These are phyloP conservation scores for Nomada fabriciana DNA, from an alignment of 2,888 invertebrate species.

Conservation along the genomic window DNA sequence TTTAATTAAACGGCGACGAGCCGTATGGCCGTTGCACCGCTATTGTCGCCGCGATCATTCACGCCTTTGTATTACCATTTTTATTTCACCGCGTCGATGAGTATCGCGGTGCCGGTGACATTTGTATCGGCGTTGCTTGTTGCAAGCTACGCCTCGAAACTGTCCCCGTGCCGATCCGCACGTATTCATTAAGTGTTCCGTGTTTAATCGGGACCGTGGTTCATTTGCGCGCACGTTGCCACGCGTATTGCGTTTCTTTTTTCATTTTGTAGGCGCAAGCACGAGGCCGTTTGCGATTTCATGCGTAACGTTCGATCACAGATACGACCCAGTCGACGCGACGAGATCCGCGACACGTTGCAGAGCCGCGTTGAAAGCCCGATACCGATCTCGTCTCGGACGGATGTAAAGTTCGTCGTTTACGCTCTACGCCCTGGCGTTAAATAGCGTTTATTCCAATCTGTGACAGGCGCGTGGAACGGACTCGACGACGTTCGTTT, in stretches of 20 bases:
- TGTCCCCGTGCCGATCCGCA: background rate
- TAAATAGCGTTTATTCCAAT: too few relatives aligned
- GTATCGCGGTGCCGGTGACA: conserved; percentile 5
- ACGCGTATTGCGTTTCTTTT: conserved; percentile 28
- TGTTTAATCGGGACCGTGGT: conserved; percentile 39
- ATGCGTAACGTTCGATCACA: conserved; percentile 50
- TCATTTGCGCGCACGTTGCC: conserved; percentile 25
- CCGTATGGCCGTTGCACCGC: conserved; percentile 4
- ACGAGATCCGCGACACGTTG: conserved; percentile 32
- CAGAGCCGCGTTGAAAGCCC: conserved; percentile 13
- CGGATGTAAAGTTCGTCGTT: conserved; percentile 16
- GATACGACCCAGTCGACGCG: conserved; percentile 24
- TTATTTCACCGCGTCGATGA: background rate
- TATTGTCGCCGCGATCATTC: conserved; percentile 19
- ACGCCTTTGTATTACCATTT: background rate
- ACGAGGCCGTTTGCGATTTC: conserved; percentile 49
- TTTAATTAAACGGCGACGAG: conserved; percentile 34
- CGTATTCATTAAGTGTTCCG: conserved; percentile 28
- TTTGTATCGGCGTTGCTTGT: conserved; percentile 14
- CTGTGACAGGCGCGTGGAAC: too few relatives aligned
- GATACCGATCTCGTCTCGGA: conserved; percentile 12
- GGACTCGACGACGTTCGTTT: background rate
- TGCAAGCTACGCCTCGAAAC: background rate
- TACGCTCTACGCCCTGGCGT: background rate
- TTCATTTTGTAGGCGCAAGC: background rate